Evolutionary conservation across 2,113 vertebrate genomes (phyloP).

Genomic region (Lichenostomus cassidix): DNA sequence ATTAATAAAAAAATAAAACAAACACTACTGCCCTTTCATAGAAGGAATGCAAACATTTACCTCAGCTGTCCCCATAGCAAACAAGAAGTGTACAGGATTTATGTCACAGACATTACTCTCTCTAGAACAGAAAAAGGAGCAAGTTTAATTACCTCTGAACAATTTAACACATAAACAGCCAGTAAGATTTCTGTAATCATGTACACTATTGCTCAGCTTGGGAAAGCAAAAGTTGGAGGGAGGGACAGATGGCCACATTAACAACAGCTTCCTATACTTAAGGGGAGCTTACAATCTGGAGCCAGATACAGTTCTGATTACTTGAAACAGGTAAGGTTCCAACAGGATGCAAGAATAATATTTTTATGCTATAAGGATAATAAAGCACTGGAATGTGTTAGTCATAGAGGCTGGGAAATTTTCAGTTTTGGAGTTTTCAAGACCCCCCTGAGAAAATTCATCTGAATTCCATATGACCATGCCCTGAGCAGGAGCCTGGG

Average conservation of each 20-base stretch:
- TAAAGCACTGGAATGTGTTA: neutral
- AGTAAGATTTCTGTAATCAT: neutral
- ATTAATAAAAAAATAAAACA: neutral
- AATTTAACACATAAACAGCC: neutral
- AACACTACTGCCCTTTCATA: neutral
- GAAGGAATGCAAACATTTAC: constrained; percentile 69
- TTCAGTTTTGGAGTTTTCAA: neutral
- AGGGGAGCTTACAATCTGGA: neutral
- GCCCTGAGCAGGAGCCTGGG: neutral
- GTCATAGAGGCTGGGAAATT: neutral
- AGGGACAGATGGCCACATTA: neutral
- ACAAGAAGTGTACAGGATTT: constrained; percentile 89
- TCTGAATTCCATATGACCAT: neutral
- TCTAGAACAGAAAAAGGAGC: constrained; percentile 63
- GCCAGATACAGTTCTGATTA: neutral
- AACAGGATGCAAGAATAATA: neutral
- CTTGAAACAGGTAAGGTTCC: neutral
- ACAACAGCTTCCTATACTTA: neutral
- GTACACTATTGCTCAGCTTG: neutral
- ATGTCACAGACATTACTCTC: constrained; percentile 94
- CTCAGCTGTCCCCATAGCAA: constrained; percentile 90
- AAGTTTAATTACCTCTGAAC: neutral
- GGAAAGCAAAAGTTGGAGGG: neutral
- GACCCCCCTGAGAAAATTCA: neutral
- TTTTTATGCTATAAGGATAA: neutral